A percentile compares a stretch with the other conserved stretches of the same genome.
Conservation (phyloP, 2,113 vertebrate genomes). For the Corvus hawaiiensis region DNA sequence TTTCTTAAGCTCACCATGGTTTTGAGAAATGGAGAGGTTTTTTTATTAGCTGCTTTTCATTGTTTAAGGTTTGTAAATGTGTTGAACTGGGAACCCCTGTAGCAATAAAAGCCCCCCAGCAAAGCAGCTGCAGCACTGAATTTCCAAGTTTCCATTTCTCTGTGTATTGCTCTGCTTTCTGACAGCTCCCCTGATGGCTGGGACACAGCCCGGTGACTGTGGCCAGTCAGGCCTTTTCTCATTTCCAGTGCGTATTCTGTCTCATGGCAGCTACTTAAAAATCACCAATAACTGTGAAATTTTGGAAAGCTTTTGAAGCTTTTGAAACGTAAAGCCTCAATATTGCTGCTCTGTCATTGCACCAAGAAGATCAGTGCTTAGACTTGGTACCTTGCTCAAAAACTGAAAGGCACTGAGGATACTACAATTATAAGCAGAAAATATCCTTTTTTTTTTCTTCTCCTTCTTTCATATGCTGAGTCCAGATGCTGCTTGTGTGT, state of each 20-base stretch:
- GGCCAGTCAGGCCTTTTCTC: background rate
- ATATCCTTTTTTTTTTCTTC: background rate
- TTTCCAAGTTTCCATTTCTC: background rate
- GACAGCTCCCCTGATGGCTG: accelerated
- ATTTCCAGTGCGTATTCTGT: accelerated
- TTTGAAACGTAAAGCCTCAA: background rate
- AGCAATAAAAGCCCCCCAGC: background rate
- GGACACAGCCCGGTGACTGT: background rate
- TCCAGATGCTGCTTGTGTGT: background rate
- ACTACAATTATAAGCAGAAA: background rate
- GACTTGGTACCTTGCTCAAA: background rate
- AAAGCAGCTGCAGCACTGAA: background rate
- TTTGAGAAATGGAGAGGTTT: background rate
- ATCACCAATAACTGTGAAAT: background rate
- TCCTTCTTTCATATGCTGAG: background rate
- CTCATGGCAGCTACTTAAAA: background rate
- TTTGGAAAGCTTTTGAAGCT: background rate
- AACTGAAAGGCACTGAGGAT: background rate
- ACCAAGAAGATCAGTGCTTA: background rate
- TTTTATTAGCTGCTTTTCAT: background rate
- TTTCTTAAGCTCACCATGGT: background rate
- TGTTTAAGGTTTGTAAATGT: background rate
- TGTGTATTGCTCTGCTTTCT: background rate
- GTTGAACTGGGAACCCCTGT: background rate
- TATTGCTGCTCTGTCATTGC: background rate